These are phyloP conservation scores for Lontra canadensis DNA, from an alignment of 2,113 vertebrate species.

Conservation along the genomic window DNA sequence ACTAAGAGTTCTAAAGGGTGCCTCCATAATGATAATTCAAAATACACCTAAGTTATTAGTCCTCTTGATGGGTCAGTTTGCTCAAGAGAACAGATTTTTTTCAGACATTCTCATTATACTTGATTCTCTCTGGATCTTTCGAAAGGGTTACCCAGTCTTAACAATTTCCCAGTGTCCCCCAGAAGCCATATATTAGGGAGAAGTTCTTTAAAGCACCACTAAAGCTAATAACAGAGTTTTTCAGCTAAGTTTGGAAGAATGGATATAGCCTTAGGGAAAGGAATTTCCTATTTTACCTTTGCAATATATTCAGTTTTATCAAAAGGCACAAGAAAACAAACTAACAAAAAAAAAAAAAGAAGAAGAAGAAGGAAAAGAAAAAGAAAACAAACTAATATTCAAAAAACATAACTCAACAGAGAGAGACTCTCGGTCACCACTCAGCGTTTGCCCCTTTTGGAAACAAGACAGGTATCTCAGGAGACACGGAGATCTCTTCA, in stretches of 20 bases:
- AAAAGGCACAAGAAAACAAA: not conserved
- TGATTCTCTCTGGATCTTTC: conserved; percentile 27
- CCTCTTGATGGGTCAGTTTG: not conserved
- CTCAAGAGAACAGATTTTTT: conserved; percentile 1
- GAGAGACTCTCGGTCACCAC: not conserved
- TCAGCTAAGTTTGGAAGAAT: not conserved
- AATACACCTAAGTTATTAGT: not conserved
- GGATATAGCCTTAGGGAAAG: not conserved
- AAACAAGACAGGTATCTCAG: not conserved
- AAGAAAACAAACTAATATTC: not conserved
- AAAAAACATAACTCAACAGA: not conserved
- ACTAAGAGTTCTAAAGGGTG: not conserved
- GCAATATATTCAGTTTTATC: not conserved
- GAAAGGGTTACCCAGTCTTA: not conserved
- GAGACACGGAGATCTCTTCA: fast-evolving
- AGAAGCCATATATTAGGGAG: not conserved
- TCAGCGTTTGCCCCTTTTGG: not conserved
- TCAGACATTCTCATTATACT: not conserved
- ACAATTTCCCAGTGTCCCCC: not conserved
- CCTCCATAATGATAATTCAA: not conserved
- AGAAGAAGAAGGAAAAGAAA: no score
- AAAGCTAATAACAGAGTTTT: not conserved
- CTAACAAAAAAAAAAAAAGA: not conserved
- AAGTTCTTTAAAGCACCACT: not conserved
- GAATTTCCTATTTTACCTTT: conserved; percentile 14